Evolutionary conservation across 35 echinoderm and acorn worm genomes (phyloP).

Genomic region (Nesometra sesokonis): DNA sequence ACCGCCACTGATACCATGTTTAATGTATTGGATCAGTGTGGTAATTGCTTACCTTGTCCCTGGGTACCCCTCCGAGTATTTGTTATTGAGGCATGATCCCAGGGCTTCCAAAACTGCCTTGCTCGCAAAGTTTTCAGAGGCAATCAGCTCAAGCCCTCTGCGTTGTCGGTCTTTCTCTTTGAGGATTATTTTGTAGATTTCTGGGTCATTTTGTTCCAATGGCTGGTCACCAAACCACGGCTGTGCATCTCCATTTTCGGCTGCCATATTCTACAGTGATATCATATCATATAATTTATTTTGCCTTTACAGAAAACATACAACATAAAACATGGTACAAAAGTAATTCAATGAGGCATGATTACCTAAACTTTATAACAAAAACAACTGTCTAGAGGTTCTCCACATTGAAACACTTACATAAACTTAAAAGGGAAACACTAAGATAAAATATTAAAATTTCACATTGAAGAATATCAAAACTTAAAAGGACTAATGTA

Average conservation of each 20-base stretch:
- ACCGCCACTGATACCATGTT: too few species aligned
- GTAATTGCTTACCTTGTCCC: conserved; percentile 74
- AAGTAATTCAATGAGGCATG: background rate
- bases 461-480: too few species aligned
- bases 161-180: conserved; percentile 79
- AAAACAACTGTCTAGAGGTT: too few species aligned
- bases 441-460: too few species aligned
- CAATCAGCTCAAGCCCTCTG: conserved; percentile 75
- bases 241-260: background rate
- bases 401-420: too few species aligned
- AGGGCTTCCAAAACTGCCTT: conserved; percentile 76
- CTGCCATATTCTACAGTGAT: background rate
- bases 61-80: conserved; percentile 97
- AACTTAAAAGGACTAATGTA: too few species aligned
- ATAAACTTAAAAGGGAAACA: too few species aligned
- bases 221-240: conserved; percentile 70
- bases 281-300: background rate
- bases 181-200: conserved; percentile 55
- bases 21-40: too few species aligned
- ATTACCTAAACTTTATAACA: background rate
- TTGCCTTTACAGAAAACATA: too few species aligned
- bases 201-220: conserved; percentile 73
- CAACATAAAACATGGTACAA: too few species aligned
- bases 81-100: conserved; percentile 90
- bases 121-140: conserved; percentile 92